Evolutionary conservation across 2,797 vertebrate genomes (phyloP).

Genomic region (Sebastes aleutianus): DNA sequence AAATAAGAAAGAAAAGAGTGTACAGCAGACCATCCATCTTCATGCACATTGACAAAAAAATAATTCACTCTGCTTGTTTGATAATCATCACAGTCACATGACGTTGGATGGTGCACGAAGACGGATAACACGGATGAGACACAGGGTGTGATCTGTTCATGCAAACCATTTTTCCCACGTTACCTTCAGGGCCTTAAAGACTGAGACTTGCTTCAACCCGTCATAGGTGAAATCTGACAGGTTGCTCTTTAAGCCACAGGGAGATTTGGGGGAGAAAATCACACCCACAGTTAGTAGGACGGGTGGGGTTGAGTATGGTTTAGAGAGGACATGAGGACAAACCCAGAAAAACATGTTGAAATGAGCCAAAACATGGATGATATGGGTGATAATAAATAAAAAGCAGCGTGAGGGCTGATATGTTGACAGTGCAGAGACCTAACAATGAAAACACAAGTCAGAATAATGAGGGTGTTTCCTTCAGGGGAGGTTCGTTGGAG

Average conservation of each 20-base stretch:
- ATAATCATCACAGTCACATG: conserved; percentile 40
- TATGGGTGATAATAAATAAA: conserved; percentile 3
- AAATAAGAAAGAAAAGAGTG: neutral
- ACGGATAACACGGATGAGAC: conserved; percentile 25
- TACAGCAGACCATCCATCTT: conserved; percentile 26
- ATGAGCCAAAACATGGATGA: conserved; percentile 3
- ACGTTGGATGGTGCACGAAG: conserved; percentile 32
- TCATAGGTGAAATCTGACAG: conserved; percentile 94
- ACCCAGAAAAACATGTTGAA: neutral
- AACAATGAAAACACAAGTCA: conserved; percentile 22
- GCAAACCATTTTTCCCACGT: conserved; percentile 74
- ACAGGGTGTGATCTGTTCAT: conserved; percentile 55
- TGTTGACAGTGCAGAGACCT: neutral
- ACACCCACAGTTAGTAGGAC: conserved; percentile 87
- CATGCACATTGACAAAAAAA: conserved; percentile 46
- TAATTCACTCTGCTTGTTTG: neutral
- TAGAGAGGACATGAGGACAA: conserved; percentile 33
- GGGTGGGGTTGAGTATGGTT: conserved; percentile 28
- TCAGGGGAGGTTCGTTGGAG: neutral
- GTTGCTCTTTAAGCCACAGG: conserved; percentile 89
- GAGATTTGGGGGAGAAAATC: conserved; percentile 86
- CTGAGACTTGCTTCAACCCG: conserved; percentile 93
- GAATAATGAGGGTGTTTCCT: conserved; percentile 36
- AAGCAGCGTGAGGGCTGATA: neutral
- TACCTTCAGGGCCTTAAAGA: conserved; percentile 99